Evolutionary conservation across 2,888 invertebrate species (phyloP).

Genomic region (Belgica antarctica): DNA sequence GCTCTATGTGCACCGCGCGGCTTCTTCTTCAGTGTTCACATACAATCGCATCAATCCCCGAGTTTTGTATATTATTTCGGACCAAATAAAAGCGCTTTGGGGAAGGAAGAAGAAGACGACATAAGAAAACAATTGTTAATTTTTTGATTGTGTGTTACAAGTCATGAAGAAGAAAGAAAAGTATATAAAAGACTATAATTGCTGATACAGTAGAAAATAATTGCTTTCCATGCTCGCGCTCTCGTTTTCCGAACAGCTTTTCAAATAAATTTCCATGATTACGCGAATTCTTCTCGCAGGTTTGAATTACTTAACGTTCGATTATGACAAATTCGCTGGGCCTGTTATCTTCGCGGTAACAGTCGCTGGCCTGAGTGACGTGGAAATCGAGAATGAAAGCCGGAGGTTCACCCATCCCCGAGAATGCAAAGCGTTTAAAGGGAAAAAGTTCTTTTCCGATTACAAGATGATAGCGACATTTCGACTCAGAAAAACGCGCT

Average conservation of each 20-base stretch:
- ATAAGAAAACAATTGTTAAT: constrained; percentile 27
- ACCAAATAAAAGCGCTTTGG: background rate
- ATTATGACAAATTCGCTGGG: no score
- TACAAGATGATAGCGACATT: constrained; percentile 14
- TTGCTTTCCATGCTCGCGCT: background rate
- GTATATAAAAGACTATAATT: constrained; percentile 2
- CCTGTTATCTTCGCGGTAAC: background rate
- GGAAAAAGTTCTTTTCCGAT: background rate
- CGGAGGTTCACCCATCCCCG: background rate
- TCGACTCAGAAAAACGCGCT: constrained; percentile 1
- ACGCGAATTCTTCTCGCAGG: no score
- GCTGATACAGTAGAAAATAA: constrained; percentile 16
- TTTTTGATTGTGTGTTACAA: constrained; percentile 33
- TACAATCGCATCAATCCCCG: constrained; percentile 9
- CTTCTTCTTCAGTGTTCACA: background rate
- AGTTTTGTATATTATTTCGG: background rate
- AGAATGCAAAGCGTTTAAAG: constrained; percentile 4
- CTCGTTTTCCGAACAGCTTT: background rate
- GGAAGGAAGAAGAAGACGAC: background rate
- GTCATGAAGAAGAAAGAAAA: no score
- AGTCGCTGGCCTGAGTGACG: background rate
- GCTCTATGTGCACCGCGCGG: constrained; percentile 10
- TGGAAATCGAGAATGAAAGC: no score
- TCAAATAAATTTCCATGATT: background rate
- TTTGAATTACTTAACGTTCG: no score